phyloP scores from a whole-genome alignment of 2,113 vertebrate genomes.

The Macaca nemestrina region DNA sequence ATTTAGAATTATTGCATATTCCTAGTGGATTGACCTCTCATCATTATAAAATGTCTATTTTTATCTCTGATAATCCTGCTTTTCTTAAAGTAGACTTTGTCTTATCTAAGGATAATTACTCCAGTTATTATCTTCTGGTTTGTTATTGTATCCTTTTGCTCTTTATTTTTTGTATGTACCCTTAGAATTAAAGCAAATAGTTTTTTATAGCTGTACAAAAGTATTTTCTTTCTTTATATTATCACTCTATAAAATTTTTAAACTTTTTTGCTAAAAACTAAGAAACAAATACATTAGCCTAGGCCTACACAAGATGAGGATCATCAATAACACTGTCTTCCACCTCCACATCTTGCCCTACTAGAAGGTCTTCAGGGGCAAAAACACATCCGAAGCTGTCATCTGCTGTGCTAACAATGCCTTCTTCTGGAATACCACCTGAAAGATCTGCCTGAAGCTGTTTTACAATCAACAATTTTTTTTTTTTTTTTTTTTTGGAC shows the following conservation, averaged over 20 bases:
- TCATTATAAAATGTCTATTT: neutral
- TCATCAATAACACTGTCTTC: neutral
- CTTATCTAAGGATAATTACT: neutral
- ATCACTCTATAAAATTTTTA: neutral
- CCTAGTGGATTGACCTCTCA: neutral
- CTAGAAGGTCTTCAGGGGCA: neutral
- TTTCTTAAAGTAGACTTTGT: constrained; percentile 34
- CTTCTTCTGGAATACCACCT: neutral
- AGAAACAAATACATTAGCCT: neutral
- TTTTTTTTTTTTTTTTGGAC: too few species aligned
- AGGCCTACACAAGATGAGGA: neutral
- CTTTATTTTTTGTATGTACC: neutral
- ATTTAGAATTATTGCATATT: neutral
- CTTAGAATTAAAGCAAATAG: neutral
- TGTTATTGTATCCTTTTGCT: neutral
- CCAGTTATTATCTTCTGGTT: neutral
- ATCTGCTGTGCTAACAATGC: neutral
- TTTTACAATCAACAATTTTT: neutral
- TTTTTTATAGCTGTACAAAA: neutral
- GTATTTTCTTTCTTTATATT: neutral
- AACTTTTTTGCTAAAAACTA: neutral
- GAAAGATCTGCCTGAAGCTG: neutral
- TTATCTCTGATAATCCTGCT: neutral
- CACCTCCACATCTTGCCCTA: neutral
- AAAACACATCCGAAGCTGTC: neutral